phyloP scores from a whole-genome alignment of 2,797 vertebrate species.

The Melanotaenia maccullochi region DNA sequence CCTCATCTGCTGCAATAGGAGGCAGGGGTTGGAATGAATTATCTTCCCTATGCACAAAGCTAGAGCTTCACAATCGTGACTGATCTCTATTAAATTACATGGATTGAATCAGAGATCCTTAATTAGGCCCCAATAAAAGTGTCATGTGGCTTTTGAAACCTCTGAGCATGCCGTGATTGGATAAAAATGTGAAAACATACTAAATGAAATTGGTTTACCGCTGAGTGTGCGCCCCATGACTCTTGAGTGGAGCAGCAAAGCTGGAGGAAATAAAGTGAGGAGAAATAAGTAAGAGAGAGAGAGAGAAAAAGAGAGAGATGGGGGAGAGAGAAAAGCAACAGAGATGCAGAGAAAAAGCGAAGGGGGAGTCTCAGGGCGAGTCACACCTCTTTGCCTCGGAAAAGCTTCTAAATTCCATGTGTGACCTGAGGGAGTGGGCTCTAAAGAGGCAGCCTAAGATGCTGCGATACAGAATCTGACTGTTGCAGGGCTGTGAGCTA shows the following conservation, averaged over 20 bases:
- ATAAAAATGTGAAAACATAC: conserved; percentile 83
- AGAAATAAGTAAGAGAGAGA: conserved; percentile 58
- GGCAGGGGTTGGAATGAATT: conserved; percentile 51
- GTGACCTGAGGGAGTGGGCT: conserved; percentile 75
- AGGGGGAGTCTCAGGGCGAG: conserved; percentile 71
- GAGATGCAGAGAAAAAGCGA: conserved; percentile 56
- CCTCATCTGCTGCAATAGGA: conserved; percentile 33
- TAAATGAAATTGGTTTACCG: conserved; percentile 84
- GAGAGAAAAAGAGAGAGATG: conserved; percentile 25
- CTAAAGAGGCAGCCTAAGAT: conserved; percentile 69
- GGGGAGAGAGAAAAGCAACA: conserved; percentile 39
- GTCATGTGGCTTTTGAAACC: conserved; percentile 79
- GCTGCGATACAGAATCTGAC: conserved; percentile 72
- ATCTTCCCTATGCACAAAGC: conserved; percentile 56
- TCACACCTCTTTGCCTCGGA: conserved; percentile 80
- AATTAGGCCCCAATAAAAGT: conserved; percentile 85
- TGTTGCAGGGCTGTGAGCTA: conserved; percentile 59
- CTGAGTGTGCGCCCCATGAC: conserved; percentile 76
- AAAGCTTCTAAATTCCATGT: conserved; percentile 80
- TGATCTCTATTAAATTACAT: conserved; percentile 80
- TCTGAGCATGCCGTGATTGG: conserved; percentile 80
- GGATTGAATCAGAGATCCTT: conserved; percentile 87
- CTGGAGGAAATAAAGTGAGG: conserved; percentile 62
- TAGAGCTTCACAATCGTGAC: conserved; percentile 60
- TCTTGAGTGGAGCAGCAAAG: conserved; percentile 68